Conservation (phyloP, 2,888 invertebrate genomes). For the Keiferia lycopersicella region DNA sequence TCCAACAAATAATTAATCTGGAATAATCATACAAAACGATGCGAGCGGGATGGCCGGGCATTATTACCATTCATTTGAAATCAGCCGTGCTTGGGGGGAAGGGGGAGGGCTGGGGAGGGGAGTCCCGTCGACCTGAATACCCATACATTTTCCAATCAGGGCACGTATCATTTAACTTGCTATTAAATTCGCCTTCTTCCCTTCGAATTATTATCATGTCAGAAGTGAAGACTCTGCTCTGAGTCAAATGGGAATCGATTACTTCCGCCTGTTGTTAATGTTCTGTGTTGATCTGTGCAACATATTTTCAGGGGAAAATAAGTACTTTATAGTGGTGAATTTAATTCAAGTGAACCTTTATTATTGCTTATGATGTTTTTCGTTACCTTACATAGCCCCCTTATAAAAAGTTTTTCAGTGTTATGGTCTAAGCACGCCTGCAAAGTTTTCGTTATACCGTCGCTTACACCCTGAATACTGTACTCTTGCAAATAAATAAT, state of each 20-base stretch:
- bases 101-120: slow-evolving; percentile 53
- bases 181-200: slow-evolving; percentile 81
- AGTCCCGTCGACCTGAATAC: slow-evolving; percentile 74
- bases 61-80: slow-evolving; percentile 82
- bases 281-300: neutral
- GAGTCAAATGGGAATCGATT: slow-evolving; percentile 42
- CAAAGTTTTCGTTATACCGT: too few relatives aligned
- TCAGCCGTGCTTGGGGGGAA: slow-evolving; percentile 74
- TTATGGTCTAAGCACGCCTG: too few relatives aligned
- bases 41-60: slow-evolving; percentile 76
- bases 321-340: too few relatives aligned
- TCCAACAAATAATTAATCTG: slow-evolving; percentile 81
- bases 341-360: too few relatives aligned
- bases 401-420: too few relatives aligned
- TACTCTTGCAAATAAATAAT: too few relatives aligned
- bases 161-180: slow-evolving; percentile 81
- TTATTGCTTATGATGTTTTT: too few relatives aligned
- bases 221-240: slow-evolving; percentile 45
- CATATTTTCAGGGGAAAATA: too few relatives aligned
- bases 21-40: slow-evolving; percentile 82
- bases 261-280: slow-evolving; percentile 37
- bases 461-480: too few relatives aligned
- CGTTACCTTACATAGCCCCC: too few relatives aligned
- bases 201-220: slow-evolving; percentile 77
- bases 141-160: slow-evolving; percentile 82